Percentiles rank a stretch among this genome's conserved stretches.
Conservation (phyloP, 2,888 invertebrate genomes). For the Iselma pallidipennis region DNA sequence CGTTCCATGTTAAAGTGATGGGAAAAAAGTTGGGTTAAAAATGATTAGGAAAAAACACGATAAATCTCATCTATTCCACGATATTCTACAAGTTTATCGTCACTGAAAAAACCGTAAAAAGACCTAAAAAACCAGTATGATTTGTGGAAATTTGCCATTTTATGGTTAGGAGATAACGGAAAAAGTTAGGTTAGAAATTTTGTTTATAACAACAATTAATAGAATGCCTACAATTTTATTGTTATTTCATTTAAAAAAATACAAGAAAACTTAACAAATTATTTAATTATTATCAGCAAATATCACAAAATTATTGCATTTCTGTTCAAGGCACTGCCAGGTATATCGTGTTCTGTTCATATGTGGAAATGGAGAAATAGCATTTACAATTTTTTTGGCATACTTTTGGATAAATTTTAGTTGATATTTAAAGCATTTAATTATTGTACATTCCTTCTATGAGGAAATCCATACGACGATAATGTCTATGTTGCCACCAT, state of each 20-base stretch:
- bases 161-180: not conserved
- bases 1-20: not conserved
- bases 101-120: no score
- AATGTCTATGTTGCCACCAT: constrained; percentile 85
- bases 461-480: constrained; percentile 84
- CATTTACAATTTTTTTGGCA: constrained; percentile 13
- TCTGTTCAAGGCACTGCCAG: constrained; percentile 30
- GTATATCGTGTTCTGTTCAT: not conserved
- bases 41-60: no score
- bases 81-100: no score
- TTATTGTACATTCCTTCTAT: constrained; percentile 91
- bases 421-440: constrained; percentile 47
- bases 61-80: no score
- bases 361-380: not conserved
- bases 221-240: not conserved
- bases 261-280: constrained; percentile 26
- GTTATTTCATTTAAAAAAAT: constrained; percentile 14
- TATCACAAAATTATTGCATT: constrained; percentile 41
- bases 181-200: not conserved
- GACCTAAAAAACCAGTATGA: no score
- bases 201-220: not conserved
- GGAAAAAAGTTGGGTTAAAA: not conserved
- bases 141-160: no score
- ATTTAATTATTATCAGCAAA: constrained; percentile 36
- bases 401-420: no score